Evolutionary conservation across 1,140 invertebrate genomes (phyloP).

Genomic region (Rhyacophila brunnea): DNA sequence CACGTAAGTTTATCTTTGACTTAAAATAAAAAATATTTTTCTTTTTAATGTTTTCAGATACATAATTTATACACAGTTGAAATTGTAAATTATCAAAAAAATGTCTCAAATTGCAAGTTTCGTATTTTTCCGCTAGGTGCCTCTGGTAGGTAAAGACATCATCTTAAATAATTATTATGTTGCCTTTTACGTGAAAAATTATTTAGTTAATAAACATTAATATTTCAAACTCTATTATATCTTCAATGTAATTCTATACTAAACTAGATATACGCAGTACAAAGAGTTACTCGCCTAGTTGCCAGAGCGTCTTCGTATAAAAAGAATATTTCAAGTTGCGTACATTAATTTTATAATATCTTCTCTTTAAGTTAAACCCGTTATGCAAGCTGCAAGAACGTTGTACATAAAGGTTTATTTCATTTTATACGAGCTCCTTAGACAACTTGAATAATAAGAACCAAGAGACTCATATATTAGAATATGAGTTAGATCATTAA

Average conservation of each 20-base stretch:
- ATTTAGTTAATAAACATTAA: neutral
- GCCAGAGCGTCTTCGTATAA: neutral
- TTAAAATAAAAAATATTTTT: too few relatives aligned
- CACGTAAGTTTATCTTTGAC: too few relatives aligned
- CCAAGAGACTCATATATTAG: neutral
- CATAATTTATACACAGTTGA: too few relatives aligned
- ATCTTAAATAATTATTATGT: too few relatives aligned
- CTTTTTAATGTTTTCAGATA: too few relatives aligned
- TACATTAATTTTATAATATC: constrained; percentile 21
- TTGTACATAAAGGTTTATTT: constrained; percentile 13
- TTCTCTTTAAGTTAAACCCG: constrained; percentile 1
- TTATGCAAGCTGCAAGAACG: neutral
- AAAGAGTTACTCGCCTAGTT: too few relatives aligned
- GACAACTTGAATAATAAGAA: constrained; percentile 16
- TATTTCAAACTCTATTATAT: neutral
- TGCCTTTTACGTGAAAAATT: too few relatives aligned
- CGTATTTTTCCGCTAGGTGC: too few relatives aligned
- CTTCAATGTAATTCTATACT: neutral
- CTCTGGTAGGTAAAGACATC: too few relatives aligned
- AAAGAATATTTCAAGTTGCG: constrained; percentile 1
- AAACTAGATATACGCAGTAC: neutral
- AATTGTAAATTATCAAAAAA: too few relatives aligned
- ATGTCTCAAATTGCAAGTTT: too few relatives aligned
- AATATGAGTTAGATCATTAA: too few relatives aligned
- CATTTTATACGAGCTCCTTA: constrained; percentile 8